These are phyloP conservation scores for Piprites chloris DNA, from an alignment of 2,113 vertebrate genomes.

Conservation along the genomic window DNA sequence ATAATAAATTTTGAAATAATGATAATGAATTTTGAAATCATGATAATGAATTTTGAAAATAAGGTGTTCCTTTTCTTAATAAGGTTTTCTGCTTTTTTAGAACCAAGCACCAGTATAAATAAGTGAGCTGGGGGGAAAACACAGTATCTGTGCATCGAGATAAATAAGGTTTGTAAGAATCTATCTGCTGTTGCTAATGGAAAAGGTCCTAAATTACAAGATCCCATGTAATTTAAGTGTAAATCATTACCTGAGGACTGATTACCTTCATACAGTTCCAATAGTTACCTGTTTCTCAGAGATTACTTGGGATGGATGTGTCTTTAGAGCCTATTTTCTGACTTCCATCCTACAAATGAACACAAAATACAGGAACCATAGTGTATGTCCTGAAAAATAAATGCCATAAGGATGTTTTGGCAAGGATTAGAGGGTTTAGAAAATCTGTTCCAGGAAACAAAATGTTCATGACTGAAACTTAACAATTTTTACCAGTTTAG, in stretches of 20 bases:
- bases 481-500: background rate
- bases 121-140: background rate
- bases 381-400: background rate
- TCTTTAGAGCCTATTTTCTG: background rate
- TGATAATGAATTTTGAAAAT: background rate
- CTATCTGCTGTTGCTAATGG: background rate
- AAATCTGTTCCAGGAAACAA: background rate
- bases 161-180: background rate
- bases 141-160: background rate
- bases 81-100: background rate
- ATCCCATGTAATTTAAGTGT: background rate
- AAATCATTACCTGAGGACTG: background rate
- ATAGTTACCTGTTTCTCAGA: background rate
- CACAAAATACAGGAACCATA: background rate
- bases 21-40: background rate
- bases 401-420: background rate
- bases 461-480: background rate
- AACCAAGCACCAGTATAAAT: background rate
- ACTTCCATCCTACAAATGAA: background rate
- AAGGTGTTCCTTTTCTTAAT: background rate
- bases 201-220: background rate
- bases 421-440: background rate
- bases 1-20: background rate
- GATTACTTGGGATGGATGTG: background rate
- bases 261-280: background rate